Evolutionary conservation across 2,113 vertebrate species (phyloP), one percentile per base, ranked within the genome.

Genomic region (Scartelaos histophorus): DNA sequence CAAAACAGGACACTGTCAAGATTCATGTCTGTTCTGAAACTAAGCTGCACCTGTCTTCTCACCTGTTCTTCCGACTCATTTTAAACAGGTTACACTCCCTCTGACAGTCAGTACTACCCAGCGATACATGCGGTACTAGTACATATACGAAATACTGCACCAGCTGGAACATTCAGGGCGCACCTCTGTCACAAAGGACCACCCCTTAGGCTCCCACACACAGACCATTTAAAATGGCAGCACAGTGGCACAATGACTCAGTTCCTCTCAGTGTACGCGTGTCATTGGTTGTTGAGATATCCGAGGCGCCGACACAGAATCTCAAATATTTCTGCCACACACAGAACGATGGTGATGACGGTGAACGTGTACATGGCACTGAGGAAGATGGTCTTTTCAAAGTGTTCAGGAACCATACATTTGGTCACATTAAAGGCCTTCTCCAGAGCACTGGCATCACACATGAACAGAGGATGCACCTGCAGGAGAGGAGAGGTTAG

Each of bases 321-420:
- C 89, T 98, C 94, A 87, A 96, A 96, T 81, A 97, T 88, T 85
- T 96, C 93, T 1, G 93, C 94, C 53, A 94, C 73, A 67, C 94
- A 95, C 80, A 96, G 91, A 3, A 94, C 74, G 19, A 95, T 88
- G 73, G 94, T 97, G 90, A 97, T 96, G 38, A 93, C 86, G 47
- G 95, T 96, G 89, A 96, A 97, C 51, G 93, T 95, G 82, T 97
- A 95, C 94, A 96, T 94, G 76, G 94, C 95, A 78, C 95, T 95
- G 82, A 96, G 95, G 88, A 97, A 97, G 87, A 97, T 94, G 69
- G 94, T 96, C 85, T 98, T 98, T 78, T 96, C 95, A 77, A 96
- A 95, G 90, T 96, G 94, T 87, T 96, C 95, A 7, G 96, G 94
- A 56, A 96, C 94, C 94, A 95, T 94, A 84, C 95, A 95, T 76